phyloP scores from a whole-genome alignment of 2,113 vertebrate species.

The Egretta garzetta region DNA sequence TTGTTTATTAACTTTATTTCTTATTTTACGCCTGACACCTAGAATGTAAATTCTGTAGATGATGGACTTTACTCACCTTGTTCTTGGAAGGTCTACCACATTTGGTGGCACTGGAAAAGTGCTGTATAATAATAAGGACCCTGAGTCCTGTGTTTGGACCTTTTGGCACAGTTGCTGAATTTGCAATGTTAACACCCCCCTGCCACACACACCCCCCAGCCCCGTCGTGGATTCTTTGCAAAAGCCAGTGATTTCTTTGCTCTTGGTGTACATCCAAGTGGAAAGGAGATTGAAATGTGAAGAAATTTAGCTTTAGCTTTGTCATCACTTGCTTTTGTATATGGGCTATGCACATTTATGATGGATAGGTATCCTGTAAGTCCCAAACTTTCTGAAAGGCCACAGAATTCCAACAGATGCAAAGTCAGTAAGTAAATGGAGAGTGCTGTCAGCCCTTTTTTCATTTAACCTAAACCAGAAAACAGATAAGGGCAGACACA shows the following conservation, averaged over 20 bases:
- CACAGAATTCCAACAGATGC: not conserved
- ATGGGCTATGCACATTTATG: not conserved
- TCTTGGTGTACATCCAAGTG: not conserved
- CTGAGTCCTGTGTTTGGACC: not conserved
- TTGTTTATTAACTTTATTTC: not conserved
- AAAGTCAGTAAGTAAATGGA: not conserved
- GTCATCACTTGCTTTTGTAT: not conserved
- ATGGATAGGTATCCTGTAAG: not conserved
- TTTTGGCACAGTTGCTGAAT: not conserved
- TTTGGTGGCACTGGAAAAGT: not conserved
- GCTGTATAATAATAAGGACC: not conserved
- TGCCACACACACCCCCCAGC: too few relatives aligned
- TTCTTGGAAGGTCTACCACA: not conserved
- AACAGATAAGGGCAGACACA: not conserved
- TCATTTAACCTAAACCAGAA: not conserved
- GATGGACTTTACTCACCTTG: not conserved
- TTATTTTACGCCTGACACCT: not conserved
- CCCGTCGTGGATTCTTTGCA: not conserved
- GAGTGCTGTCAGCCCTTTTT: not conserved
- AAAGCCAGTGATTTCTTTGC: not conserved
- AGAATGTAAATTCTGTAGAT: not conserved
- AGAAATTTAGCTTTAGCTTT: not conserved
- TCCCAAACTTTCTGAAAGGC: not conserved
- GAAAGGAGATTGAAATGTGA: not conserved
- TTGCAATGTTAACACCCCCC: not conserved